Conservation (phyloP, 2,888 invertebrate species). For the Latrodectus elegans region DNA sequence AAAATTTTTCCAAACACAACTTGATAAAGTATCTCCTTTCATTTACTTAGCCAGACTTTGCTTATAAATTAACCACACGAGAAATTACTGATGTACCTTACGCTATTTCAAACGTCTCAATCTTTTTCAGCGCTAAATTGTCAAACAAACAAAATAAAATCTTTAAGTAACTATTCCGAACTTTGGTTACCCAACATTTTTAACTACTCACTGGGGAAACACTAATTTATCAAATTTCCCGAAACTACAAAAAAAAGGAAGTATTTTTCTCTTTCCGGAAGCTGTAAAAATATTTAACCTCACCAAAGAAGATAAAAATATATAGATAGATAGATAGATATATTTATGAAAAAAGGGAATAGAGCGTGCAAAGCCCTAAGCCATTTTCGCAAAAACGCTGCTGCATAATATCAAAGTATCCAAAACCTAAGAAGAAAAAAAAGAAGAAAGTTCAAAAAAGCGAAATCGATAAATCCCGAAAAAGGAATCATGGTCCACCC, state of each 20-base stretch:
- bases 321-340: neutral
- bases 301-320: conserved; percentile 16
- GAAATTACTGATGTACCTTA: no score
- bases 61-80: no score
- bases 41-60: no score
- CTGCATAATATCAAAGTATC: conserved; percentile 69
- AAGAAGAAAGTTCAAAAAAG: conserved; percentile 17
- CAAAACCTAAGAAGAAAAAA: conserved; percentile 50
- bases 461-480: conserved; percentile 65
- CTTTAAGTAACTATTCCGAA: neutral
- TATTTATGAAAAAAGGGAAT: neutral
- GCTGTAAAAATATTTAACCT: conserved; percentile 68
- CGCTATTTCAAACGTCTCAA: no score
- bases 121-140: no score
- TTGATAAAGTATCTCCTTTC: no score
- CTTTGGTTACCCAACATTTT: neutral
- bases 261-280: conserved; percentile 4
- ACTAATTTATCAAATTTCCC: neutral
- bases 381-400: conserved; percentile 66
- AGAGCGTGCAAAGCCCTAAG: conserved; percentile 44
- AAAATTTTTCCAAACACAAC: no score
- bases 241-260: neutral
- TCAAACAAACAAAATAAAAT: no score
- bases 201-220: neutral
- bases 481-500: conserved; percentile 40